phyloP scores from a whole-genome alignment of 2,113 vertebrate species.

The Centropristis striata region DNA sequence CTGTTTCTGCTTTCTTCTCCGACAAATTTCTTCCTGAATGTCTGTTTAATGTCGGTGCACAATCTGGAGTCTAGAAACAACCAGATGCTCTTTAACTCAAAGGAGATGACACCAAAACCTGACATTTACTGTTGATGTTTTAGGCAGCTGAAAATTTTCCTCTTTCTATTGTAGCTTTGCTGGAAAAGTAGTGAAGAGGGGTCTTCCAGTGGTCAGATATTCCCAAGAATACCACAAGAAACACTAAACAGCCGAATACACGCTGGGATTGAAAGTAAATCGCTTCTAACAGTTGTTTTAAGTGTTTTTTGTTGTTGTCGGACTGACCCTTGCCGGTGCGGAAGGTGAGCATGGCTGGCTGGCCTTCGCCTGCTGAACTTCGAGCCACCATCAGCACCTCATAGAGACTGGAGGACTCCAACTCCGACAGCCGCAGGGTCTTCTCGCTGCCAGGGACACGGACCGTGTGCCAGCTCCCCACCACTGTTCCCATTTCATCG shows the following conservation, averaged over 20 bases:
- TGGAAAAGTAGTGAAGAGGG: neutral
- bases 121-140: slow-evolving; percentile 48
- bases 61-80: slow-evolving; percentile 9
- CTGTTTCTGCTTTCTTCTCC: neutral
- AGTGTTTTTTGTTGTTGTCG: neutral
- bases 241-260: neutral
- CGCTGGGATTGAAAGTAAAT: neutral
- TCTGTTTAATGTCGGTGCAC: slow-evolving; percentile 20
- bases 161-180: neutral
- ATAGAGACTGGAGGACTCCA: slow-evolving; percentile 95
- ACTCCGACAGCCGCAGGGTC: slow-evolving; percentile 91
- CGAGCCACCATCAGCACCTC: slow-evolving; percentile 98
- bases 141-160: slow-evolving; percentile 33
- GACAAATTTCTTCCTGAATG: neutral
- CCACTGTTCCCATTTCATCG: slow-evolving; percentile 85
- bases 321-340: slow-evolving; percentile 95
- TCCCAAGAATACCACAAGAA: slow-evolving; percentile 23
- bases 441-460: slow-evolving; percentile 96
- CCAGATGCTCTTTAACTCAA: slow-evolving; percentile 40
- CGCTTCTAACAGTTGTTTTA: neutral
- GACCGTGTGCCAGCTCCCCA: slow-evolving; percentile 92
- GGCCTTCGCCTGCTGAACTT: slow-evolving; percentile 91
- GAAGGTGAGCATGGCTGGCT: slow-evolving; percentile 98
- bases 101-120: slow-evolving; percentile 24
- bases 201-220: slow-evolving; percentile 25